Base-by-base conservation (phyloP, 2,888 invertebrate species). In the Mythimna albipuncta region DNA sequence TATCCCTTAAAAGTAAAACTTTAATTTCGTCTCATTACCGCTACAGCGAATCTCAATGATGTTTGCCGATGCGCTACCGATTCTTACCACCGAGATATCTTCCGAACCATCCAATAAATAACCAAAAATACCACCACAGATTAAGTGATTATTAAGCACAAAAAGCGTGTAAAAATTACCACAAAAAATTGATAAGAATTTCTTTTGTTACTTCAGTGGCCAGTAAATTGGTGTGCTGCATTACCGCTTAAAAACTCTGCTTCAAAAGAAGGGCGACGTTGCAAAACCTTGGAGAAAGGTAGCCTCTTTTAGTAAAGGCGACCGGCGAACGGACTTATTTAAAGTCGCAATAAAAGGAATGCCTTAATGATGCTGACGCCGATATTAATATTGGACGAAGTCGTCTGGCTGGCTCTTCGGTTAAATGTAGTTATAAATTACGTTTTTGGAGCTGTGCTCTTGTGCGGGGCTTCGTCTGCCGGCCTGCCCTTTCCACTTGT, bases 301-400 rank as follows among this genome's bases (percentile, higher is more conserved):
- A 93, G 94, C 89, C 92, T 93, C 93, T 89, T 93, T 92, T 93
- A 93, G 92, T 93, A 93, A 94, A 93, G 89, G 92, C 93, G 93
- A 92, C 92, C 92, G 92, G 87, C 89, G 91, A 91, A 88, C 89
- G 93, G 90, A 94, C 94, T 95, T 95, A 95, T 95, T 96, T 95
- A 93, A 94, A 94, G 91, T 93, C 88, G 93, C 96, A 95, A 95
- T 96, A 96, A 95, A 95, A 95, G 96, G 96, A 93, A 95, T 95
- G 93, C 93, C 93, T 95, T 95, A 96, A 96, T 96, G 96, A 96
- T 93, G 95, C 91, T 92, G 94, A 93, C 90, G 94, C 91, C 89
- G 91, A 93, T 95, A 95, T 95, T 95, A 94, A 96, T 95, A 95
- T 94, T 91, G 94, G 89, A 86, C 89, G 91, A 90, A 93, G 90